A percentile compares a stretch with the other conserved stretches of the same genome.
These are phyloP conservation scores for Propithecus deckenii DNA, from an alignment of 2,797 vertebrate genomes.

Conservation along the genomic window DNA sequence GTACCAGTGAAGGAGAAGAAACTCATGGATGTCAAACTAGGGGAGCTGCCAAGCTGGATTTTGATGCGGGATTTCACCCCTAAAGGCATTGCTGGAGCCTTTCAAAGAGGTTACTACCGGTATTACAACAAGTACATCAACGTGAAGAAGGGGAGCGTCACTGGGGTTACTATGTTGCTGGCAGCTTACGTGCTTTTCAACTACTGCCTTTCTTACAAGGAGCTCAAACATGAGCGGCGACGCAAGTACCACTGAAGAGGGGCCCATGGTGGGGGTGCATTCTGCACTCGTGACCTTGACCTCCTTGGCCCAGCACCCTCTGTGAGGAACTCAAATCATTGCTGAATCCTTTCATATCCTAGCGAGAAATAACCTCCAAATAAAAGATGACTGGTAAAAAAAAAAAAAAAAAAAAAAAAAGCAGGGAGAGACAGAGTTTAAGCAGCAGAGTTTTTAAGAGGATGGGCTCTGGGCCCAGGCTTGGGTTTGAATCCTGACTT, in stretches of 20 bases:
- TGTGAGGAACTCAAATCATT: too few species aligned
- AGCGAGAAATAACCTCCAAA: too few species aligned
- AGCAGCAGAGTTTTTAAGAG: neutral
- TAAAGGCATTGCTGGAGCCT: neutral
- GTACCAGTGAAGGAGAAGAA: neutral
- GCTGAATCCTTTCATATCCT: too few species aligned
- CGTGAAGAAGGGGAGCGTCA: accelerated
- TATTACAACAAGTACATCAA: neutral
- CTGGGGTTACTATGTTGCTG: neutral
- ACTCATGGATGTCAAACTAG: neutral
- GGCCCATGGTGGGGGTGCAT: too few species aligned
- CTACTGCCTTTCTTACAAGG: neutral
- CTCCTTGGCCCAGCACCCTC: too few species aligned
- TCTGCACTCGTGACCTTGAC: too few species aligned
- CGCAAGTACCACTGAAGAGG: too few species aligned
- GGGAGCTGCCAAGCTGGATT: neutral
- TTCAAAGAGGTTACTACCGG: neutral
- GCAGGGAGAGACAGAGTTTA: neutral
- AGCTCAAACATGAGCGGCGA: neutral
- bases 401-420: too few species aligned
- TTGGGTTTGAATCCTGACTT: neutral
- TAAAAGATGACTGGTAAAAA: too few species aligned
- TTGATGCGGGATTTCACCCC: neutral
- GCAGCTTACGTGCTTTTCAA: neutral
- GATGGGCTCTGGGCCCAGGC: neutral